Evolutionary conservation across 2,888 invertebrate genomes (phyloP), one percentile per base, ranked within the genome.

Genomic region (Neocrepidodera transversa): DNA sequence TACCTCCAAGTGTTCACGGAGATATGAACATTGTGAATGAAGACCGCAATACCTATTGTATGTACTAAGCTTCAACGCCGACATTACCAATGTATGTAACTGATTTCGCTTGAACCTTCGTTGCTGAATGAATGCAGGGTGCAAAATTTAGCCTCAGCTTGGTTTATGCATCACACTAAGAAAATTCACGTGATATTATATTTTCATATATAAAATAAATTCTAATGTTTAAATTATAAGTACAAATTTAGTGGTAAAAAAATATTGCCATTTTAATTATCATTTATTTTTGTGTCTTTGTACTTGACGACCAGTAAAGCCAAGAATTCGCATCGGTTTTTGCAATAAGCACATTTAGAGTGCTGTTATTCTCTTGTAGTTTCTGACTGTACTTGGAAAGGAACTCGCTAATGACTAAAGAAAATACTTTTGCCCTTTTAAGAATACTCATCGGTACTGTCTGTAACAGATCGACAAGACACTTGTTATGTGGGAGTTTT

Each of bases 1-100:
- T 72, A 73, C 74, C 71, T 73, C 68, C 66, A 72, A 74, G 73
- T 74, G 71, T 72, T 74, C 67, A 69, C 71, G 72, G 67, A 66
- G 72, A 72, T 74, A 71, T 74, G 71, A 71, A 69, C 72, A 71
- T 58, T 50, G 53, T 74, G 68, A 74, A 74, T 74, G 53, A 60
- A 56, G 56, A 57, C 61, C 64, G 63, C 60, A 61, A 56, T 54
- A 66, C 64, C 63, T 67, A 68, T 65, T 69, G 64, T 63, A 40
- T 56, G 60, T 58, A 58, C 52, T 60, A 53, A 63, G 63, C 64
- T 49, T 43, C 51, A 59, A 57, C 53, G 49, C 63, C 57, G 58
- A 63, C 56, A 59, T 58, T 64, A 28, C 48, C 58, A 55, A 60
- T 69, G 63, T 64, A 67, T 66, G 58, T 56, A 54, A 40, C 48